Percentiles rank a stretch among this genome's conserved stretches.
Conservation (phyloP, 2,888 invertebrate species). For the Xestoiulus laeticollis region DNA sequence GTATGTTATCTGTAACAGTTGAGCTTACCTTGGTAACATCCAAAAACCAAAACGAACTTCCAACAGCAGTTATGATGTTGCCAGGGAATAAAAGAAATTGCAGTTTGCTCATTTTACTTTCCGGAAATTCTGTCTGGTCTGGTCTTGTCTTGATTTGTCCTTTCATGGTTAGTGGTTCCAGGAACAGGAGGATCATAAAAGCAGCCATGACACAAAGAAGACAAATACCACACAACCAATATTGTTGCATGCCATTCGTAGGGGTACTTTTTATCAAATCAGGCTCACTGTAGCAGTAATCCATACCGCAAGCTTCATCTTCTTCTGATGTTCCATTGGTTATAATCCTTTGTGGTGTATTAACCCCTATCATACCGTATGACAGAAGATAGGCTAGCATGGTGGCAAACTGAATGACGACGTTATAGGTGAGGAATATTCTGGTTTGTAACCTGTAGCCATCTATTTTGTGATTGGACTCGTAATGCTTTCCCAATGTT, state of each 20-base stretch:
- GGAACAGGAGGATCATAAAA: conserved; percentile 21
- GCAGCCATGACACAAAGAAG: conserved; percentile 42
- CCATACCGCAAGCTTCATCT: conserved; percentile 24
- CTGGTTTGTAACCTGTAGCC: conserved; percentile 45
- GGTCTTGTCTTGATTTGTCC: conserved; percentile 14
- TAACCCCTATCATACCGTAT: conserved; percentile 13
- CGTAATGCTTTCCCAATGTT: conserved; percentile 43
- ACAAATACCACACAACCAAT: conserved; percentile 39
- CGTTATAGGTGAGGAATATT: conserved; percentile 44
- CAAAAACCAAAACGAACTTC: conserved; percentile 44
- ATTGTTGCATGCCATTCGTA: conserved; percentile 29
- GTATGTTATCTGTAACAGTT: not conserved
- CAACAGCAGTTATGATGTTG: conserved; percentile 41
- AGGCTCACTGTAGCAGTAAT: conserved; percentile 17
- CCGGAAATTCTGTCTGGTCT: not conserved
- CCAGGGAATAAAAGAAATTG: conserved; percentile 45
- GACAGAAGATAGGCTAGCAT: conserved; percentile 31
- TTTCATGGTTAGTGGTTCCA: conserved; percentile 40
- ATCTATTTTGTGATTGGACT: not conserved
- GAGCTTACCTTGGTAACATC: conserved; percentile 36
- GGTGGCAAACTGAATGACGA: conserved; percentile 1
- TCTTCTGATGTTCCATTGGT: conserved; percentile 23
- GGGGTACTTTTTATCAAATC: not conserved
- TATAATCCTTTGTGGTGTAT: not conserved
- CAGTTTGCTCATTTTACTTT: conserved; percentile 3